Percentiles rank a stretch among this genome's conserved stretches.
Conservation (phyloP, 2,113 vertebrate species). For the Dicaeum eximium region DNA sequence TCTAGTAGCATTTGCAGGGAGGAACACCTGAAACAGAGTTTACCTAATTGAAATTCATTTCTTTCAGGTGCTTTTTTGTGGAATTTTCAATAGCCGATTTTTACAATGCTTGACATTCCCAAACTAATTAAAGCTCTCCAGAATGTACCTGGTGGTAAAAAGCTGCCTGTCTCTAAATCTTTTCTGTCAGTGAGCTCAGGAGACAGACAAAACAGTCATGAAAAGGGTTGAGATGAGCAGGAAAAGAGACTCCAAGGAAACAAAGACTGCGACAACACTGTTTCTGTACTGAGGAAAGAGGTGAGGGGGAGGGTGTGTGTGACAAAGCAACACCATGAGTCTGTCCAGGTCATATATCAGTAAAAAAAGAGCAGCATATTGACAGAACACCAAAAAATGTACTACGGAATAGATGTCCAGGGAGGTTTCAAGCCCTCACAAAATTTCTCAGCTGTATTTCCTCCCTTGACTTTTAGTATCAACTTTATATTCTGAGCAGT, state of each 20-base stretch:
- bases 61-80: background rate
- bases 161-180: background rate
- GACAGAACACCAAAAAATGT: background rate
- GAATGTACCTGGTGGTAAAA: background rate
- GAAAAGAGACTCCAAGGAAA: background rate
- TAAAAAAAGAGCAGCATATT: background rate
- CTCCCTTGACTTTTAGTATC: background rate
- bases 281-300: background rate
- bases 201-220: background rate
- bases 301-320: accelerated
- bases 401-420: background rate
- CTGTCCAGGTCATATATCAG: background rate
- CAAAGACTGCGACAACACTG: background rate
- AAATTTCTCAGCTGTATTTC: background rate
- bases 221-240: background rate
- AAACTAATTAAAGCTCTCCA: background rate
- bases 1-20: background rate
- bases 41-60: background rate
- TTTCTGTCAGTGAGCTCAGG: background rate
- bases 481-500: background rate
- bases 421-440: background rate
- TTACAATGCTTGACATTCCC: background rate
- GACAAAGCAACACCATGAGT: background rate
- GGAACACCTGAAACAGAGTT: background rate
- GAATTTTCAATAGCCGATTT: background rate